Percentiles rank a stretch among this genome's conserved stretches.
Evolutionary conservation across 2,113 vertebrate genomes (phyloP).

Genomic region (Phylloscopus whistleri): DNA sequence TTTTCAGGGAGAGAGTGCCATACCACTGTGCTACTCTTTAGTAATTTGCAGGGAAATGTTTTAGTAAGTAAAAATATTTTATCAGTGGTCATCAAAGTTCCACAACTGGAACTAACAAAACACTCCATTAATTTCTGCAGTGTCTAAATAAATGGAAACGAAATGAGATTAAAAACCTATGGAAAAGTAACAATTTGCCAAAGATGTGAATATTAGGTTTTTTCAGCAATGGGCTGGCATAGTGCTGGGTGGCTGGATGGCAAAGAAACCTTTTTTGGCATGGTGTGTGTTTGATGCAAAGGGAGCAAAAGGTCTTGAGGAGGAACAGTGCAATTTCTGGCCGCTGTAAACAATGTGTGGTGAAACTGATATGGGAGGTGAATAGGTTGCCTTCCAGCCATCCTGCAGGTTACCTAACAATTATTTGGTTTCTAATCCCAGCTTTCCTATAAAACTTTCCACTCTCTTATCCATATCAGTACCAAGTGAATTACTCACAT

Average conservation of each 20-base stretch:
- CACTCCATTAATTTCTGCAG: neutral
- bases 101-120: neutral
- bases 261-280: neutral
- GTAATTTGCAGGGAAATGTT: neutral
- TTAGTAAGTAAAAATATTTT: neutral
- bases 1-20: neutral
- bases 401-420: neutral
- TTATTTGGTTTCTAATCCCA: neutral
- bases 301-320: neutral
- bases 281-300: neutral
- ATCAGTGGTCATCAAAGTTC: rapidly evolving
- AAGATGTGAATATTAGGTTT: neutral
- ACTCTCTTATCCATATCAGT: neutral
- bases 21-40: neutral
- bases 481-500: neutral
- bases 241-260: neutral
- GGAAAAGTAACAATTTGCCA: neutral
- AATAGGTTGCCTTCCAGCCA: neutral
- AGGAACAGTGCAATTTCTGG: neutral
- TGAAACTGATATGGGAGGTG: neutral
- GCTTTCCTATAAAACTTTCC: neutral
- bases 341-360: neutral
- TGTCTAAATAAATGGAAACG: neutral
- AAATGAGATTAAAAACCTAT: neutral
- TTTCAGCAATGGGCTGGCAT: neutral